phyloP scores from a whole-genome alignment of 2,113 vertebrate genomes.

The Otis tarda region DNA sequence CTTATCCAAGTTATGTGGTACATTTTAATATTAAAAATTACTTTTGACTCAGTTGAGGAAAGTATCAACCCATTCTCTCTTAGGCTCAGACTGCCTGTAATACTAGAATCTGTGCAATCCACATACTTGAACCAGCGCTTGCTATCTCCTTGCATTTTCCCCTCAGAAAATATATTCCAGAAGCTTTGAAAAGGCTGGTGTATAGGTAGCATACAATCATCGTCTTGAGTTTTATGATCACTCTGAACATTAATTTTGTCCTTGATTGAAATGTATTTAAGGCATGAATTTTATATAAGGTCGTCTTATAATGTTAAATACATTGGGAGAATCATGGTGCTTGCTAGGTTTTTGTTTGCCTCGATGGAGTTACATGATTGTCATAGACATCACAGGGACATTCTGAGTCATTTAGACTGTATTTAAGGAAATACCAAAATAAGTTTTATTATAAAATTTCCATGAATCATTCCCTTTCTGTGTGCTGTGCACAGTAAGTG shows the following conservation, averaged over 20 bases:
- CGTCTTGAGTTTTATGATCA: background rate
- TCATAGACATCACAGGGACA: background rate
- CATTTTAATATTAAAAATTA: background rate
- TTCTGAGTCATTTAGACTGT: background rate
- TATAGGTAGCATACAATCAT: background rate
- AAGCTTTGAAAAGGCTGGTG: background rate
- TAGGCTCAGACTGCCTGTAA: background rate
- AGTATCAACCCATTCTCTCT: background rate
- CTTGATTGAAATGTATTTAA: background rate
- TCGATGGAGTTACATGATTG: background rate
- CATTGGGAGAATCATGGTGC: background rate
- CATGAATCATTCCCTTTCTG: background rate
- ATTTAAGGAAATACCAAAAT: background rate
- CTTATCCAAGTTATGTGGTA: background rate
- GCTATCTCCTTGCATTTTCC: background rate
- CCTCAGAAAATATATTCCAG: background rate
- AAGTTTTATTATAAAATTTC: background rate
- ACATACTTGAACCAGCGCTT: background rate
- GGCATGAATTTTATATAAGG: background rate
- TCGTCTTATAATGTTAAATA: background rate
- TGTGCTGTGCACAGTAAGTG: background rate
- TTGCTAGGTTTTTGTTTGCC: background rate
- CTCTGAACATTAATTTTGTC: background rate
- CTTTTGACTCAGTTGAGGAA: background rate
- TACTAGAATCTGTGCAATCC: background rate